Evolutionary conservation across 1,140 invertebrate genomes (phyloP).

Genomic region (Argopecten irradians): DNA sequence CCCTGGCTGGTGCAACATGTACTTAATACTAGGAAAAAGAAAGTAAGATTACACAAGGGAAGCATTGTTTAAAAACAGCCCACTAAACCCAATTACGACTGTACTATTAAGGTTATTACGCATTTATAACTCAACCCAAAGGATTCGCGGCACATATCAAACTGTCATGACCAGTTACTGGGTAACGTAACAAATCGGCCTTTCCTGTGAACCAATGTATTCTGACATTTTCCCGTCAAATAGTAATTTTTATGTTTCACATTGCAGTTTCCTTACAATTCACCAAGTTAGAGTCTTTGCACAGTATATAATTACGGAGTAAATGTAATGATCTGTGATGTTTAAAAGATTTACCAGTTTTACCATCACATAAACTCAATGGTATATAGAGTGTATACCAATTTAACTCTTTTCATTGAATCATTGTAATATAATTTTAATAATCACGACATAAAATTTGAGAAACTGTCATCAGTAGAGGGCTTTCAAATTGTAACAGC

Average conservation of each 20-base stretch:
- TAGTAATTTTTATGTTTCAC: not conserved
- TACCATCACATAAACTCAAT: no score
- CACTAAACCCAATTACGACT: not conserved
- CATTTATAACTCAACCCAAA: not conserved
- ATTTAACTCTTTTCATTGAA: no score
- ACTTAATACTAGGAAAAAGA: constrained; percentile 11
- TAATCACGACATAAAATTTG: no score
- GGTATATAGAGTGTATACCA: no score
- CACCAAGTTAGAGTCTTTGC: no score
- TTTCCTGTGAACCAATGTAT: not conserved
- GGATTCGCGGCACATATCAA: not conserved
- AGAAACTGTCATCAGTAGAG: no score
- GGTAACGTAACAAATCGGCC: not conserved
- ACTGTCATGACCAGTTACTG: not conserved
- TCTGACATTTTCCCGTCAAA: not conserved
- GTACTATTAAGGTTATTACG: constrained; percentile 10
- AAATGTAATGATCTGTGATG: no score
- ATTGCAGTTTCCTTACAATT: no score
- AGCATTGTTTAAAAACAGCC: constrained; percentile 9
- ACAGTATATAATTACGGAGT: no score
- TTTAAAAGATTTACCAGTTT: no score
- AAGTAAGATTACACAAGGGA: constrained; percentile 21
- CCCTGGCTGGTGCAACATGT: not conserved
- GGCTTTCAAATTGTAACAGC: no score
- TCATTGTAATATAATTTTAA: no score